Conservation (phyloP, 2,888 invertebrate genomes). For the Piscicola geometra region DNA sequence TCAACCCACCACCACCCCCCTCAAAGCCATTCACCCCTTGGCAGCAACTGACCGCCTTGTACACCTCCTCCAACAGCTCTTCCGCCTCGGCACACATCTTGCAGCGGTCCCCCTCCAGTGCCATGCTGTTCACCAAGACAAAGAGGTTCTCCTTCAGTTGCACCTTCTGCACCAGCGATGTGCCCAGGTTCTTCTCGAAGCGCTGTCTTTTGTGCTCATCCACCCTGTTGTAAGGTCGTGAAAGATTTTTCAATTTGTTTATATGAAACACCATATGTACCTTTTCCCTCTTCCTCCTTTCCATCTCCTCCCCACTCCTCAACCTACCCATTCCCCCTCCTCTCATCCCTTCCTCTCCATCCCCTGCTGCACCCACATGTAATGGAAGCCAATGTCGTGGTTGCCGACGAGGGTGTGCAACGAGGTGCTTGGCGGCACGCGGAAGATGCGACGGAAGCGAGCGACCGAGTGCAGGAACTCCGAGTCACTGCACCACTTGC, state of each 20-base stretch:
- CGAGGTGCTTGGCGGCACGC: slow-evolving; percentile 65
- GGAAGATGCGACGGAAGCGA: slow-evolving; percentile 75
- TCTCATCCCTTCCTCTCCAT: too few relatives aligned
- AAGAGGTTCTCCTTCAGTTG: slow-evolving; percentile 70
- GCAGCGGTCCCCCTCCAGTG: slow-evolving; percentile 90
- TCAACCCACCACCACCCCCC: too few relatives aligned
- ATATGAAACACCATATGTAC: too few relatives aligned
- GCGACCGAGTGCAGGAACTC: slow-evolving; percentile 77
- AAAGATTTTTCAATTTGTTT: too few relatives aligned
- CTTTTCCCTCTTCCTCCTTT: too few relatives aligned
- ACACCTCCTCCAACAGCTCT: slow-evolving; percentile 50
- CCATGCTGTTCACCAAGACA: slow-evolving; percentile 90
- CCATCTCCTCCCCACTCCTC: too few relatives aligned
- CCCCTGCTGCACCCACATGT: too few relatives aligned
- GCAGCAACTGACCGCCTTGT: slow-evolving; percentile 51
- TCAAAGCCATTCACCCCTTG: slow-evolving; percentile 43
- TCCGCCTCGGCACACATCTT: slow-evolving; percentile 77
- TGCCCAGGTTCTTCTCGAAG: slow-evolving; percentile 62
- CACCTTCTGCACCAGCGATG: slow-evolving; percentile 68
- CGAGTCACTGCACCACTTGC: slow-evolving; percentile 72
- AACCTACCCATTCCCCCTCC: too few relatives aligned
- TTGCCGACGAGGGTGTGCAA: slow-evolving; percentile 82
- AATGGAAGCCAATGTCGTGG: slow-evolving; percentile 97
- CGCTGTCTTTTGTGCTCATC: slow-evolving; percentile 49
- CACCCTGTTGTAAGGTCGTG: too few relatives aligned